phyloP scores from a whole-genome alignment of 2,888 invertebrate species.

The Amphiduros pacificus region DNA sequence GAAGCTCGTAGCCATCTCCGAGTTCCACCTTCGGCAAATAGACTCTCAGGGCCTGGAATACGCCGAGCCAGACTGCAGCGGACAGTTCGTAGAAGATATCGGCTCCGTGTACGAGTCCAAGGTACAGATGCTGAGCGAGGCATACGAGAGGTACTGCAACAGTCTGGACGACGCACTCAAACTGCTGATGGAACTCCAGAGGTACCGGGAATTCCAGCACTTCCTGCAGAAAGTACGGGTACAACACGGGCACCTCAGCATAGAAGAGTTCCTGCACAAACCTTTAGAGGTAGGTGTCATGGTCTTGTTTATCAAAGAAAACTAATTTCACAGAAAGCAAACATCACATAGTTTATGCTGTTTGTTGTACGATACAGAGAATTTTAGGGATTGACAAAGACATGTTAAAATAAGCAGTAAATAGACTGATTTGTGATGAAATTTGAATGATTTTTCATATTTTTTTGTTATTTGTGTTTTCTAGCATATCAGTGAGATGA shows the following conservation, averaged over 20 bases:
- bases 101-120: conserved; percentile 50
- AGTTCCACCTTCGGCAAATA: conserved; percentile 36
- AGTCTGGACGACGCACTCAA: conserved; percentile 42
- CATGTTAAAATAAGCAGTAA: too few relatives aligned
- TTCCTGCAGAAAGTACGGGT: conserved; percentile 35
- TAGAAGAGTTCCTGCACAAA: conserved; percentile 14
- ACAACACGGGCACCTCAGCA: conserved; percentile 2
- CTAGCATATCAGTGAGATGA: too few relatives aligned
- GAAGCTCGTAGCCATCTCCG: conserved; percentile 29
- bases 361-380: too few relatives aligned
- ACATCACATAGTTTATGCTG: too few relatives aligned
- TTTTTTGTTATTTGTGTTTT: too few relatives aligned
- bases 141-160: conserved; percentile 45
- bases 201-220: conserved; percentile 42
- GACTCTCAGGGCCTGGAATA: conserved; percentile 12
- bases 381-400: too few relatives aligned
- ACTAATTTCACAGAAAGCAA: too few relatives aligned
- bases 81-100: conserved; percentile 33
- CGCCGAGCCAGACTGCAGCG: conserved; percentile 23
- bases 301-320: too few relatives aligned
- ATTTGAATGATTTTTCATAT: too few relatives aligned
- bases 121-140: conserved; percentile 40
- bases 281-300: too few relatives aligned
- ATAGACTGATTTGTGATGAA: too few relatives aligned
- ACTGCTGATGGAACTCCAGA: conserved; percentile 38